Base-by-base conservation (phyloP, 2,888 invertebrate species). In the Diadegma fenestrale region DNA sequence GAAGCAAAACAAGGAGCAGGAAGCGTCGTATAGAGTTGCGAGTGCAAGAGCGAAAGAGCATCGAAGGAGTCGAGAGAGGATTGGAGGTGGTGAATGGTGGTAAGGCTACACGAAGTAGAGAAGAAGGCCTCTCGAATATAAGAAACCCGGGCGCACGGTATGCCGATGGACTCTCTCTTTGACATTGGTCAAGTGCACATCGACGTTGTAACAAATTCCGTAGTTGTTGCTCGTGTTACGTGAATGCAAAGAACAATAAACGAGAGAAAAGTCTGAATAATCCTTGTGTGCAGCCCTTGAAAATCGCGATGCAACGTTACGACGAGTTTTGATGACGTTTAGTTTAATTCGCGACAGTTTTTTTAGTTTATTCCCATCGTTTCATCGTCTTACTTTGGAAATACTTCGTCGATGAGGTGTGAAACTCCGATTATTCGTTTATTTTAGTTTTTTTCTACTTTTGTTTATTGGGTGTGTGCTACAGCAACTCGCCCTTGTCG, bases 131-230 rank as follows among this genome's bases (percentile, higher is more conserved):
- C 89, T 90, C 88, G 90, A 91, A 93, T 92, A 93, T 92, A 92
- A 93, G 92, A 88, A 87, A 90, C 89, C 88, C 87, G 88, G 87
- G 89, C 87, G 87, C 88, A 89, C 88, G 82, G 89, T 88, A 87
- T 84, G 86, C 87, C 89, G 88, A 91, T 92, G 89, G 92, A 93
- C 92, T 93, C 92, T 93, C 92, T 92, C 92, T 91, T 91, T 91
- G 90, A 92, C 91, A 91, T 89, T 91, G 89, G 90, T 88, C 91
- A 91, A 91, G 92, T 89, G 92, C 90, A 88, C 91, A 90, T 90
- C 91, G 90, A 87, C 86, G 89, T 89, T 88, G 87, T 64, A 51
- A 43, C 54, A 19, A 41, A 22, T 19, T 63, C 78, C 77, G 54
- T 79, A 80, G 69, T 84, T 48, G 19, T 43, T 45, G 45, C 45